Evolutionary conservation across 2,113 vertebrate genomes (phyloP), one percentile per base, ranked within the genome.

Genomic region (Pomatorhinus ruficollis): DNA sequence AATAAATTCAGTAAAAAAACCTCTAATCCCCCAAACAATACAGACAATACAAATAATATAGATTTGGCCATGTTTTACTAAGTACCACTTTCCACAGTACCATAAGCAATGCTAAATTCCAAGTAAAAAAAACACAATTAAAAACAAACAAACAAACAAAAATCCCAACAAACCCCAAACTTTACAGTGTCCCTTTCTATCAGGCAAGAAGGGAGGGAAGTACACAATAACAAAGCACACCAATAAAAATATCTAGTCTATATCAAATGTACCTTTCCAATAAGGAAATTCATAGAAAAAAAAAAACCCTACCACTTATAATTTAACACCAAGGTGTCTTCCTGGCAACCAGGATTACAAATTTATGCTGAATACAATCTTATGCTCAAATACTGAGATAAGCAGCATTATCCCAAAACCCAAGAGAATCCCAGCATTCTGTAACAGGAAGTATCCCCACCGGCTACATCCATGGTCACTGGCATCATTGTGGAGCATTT

Each of bases 401-500:
- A 99, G 97, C 89, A 99, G 98, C 99, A 99, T 99, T 91, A 99
- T 99, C 93, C 98, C 97, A 97, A 99, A 99, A 47, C 99, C 99
- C 92, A 99, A 96, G 65, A 99, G 98, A 96, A 99, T 99, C 60
- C 99, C 99, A 90, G 99, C 99, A 30, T 99, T 99, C 98, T 99
- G 99, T 68, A 99, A 98, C 75, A 99, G 98, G 98, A 99, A 99
- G 97, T 99, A 99, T 44, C 99, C 99, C 92, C 99, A 99, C 85
- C 99, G 99, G 94, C 99, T 99, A 91, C 99, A 99, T 96, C 99
- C 99, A 71, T 99, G 99, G 94, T 99, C 99, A 15, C 99, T 99
- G 22, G 99, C 99, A 47, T 99, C 98, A 19, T 99, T 99, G 80
- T 99, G 99, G 56, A 99, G 97, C 99, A 99, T 99, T 98, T 99